phyloP scores from a whole-genome alignment of 2,888 invertebrate species.

The Sesamia inferens region DNA sequence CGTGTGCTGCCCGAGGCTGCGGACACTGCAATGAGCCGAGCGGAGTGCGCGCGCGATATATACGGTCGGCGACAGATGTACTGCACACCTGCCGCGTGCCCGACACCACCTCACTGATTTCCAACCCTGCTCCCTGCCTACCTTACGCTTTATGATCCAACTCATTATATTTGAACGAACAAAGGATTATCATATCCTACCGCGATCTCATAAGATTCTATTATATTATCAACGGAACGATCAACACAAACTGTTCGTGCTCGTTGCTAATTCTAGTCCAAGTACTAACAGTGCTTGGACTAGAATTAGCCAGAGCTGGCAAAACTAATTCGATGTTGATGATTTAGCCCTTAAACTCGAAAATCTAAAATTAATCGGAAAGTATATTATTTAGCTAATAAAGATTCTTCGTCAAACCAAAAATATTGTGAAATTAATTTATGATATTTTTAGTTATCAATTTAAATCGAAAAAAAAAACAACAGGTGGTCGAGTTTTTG shows the following conservation, averaged over 20 bases:
- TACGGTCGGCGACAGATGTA: conserved; percentile 22
- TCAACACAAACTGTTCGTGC: neutral
- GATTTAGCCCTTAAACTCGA: neutral
- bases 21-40: conserved; percentile 10
- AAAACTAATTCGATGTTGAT: neutral
- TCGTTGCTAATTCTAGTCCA: neutral
- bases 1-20: conserved; percentile 6
- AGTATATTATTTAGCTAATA: neutral
- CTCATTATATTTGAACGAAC: conserved; percentile 16
- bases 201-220: neutral
- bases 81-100: conserved; percentile 53
- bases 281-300: too few species aligned
- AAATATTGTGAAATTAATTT: neutral
- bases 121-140: neutral
- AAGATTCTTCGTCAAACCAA: neutral
- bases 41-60: conserved; percentile 50
- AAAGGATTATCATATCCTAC: conserved; percentile 1
- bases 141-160: neutral
- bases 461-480: neutral
- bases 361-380: neutral
- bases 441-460: neutral
- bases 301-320: neutral
- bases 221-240: neutral
- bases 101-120: conserved; percentile 35
- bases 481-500: neutral